phyloP scores from a whole-genome alignment of 2,797 vertebrate species.

The Phoebastria nigripes region DNA sequence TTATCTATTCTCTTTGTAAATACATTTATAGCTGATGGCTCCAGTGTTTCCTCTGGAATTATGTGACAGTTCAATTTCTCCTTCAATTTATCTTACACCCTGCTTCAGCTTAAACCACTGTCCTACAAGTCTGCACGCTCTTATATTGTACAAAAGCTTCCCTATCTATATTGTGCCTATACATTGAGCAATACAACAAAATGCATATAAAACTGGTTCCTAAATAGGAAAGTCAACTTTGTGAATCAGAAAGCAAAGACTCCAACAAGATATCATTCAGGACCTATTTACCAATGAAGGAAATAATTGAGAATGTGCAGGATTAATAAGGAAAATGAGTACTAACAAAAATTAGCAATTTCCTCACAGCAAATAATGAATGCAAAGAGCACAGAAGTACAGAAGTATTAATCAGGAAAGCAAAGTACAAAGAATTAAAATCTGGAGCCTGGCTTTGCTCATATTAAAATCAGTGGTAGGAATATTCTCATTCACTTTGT shows the following conservation, averaged over 20 bases:
- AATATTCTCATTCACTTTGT: not conserved
- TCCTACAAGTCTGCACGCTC: not conserved
- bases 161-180: not conserved
- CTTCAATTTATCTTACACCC: not conserved
- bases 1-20: not conserved
- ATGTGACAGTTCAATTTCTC: not conserved
- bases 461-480: not conserved
- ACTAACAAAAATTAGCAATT: slow-evolving; percentile 26
- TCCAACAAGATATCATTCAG: not conserved
- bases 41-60: not conserved
- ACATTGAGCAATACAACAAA: not conserved
- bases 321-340: slow-evolving; percentile 20
- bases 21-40: not conserved
- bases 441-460: slow-evolving; percentile 22
- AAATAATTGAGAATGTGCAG: not conserved
- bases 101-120: not conserved
- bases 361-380: not conserved
- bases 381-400: not conserved
- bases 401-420: slow-evolving; percentile 34
- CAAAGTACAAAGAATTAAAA: slow-evolving; percentile 16
- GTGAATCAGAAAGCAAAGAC: not conserved
- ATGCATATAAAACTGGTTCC: not conserved
- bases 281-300: not conserved
- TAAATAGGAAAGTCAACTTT: not conserved
- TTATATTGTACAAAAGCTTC: not conserved